Evolutionary conservation across 2,888 invertebrate species (phyloP), one percentile per base, ranked within the genome.

Genomic region (Torymus texanus): DNA sequence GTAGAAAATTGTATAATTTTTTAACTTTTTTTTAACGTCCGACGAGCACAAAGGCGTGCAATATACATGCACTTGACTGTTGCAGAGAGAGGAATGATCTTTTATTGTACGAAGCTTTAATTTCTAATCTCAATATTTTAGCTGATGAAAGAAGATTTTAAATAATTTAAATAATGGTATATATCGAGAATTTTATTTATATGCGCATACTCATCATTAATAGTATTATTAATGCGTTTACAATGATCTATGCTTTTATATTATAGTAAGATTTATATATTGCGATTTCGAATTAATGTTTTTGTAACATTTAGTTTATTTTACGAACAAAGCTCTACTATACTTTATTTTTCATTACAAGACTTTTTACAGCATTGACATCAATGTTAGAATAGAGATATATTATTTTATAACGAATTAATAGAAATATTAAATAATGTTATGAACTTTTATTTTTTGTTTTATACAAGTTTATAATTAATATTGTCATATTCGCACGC

Each of bases 211-310:
- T 24, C 62, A 62, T 14, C 10, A 62, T 41, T 62, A 62, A 62
- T 41, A 41, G 41, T 41, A 41, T 41, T 41, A 41, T 59, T 59
- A 59, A 59, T 59, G 18, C 55, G 55, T 55, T 16, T 53, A 18
- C 53, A 18, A 21, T 5, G 41, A 41, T 21, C 66, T 2, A 53
- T 18, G 66, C 66, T 51, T 66, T 55, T 66, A 65, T 51, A 51
- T n/a, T 18, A 59, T 18, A 59, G 41, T 41, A 63, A 55, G 55
- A 24, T 51, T 51, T 66, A 21, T 55, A 56, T 56, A 21, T 67
- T 21, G 53, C 21, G 53, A 21, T 53, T 55, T 67, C 21, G n/a
- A 14, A 59, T 67, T 67, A 55, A 67, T 67, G 55, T 67, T 67
- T 67, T 53, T 66, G 24, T 24, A 56, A 55, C 53, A 56, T 24